Conservation (phyloP, 2,797 vertebrate species). For the Bradypus variegatus region DNA sequence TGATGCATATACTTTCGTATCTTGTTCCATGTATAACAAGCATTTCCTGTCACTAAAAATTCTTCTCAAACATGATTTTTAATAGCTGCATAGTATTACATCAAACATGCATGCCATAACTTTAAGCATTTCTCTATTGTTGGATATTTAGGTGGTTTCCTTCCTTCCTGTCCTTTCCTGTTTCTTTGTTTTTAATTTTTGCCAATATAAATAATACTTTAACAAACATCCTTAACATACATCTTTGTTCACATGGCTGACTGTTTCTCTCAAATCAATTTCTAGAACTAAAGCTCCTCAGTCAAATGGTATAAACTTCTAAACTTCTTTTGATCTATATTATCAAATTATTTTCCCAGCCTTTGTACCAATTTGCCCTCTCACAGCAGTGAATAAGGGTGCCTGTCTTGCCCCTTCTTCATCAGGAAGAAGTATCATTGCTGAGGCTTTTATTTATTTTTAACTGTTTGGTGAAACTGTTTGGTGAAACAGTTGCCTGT, state of each 20-base stretch:
- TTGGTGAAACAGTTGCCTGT: not conserved
- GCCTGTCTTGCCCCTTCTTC: not conserved
- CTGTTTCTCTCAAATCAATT: not conserved
- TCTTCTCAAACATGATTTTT: not conserved
- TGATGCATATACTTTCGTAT: not conserved
- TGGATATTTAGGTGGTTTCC: not conserved
- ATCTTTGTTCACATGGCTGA: not conserved
- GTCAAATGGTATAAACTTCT: not conserved
- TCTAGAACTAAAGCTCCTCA: not conserved
- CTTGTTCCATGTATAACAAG: not conserved
- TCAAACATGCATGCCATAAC: not conserved
- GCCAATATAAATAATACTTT: not conserved
- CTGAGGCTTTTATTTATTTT: not conserved
- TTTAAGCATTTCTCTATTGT: not conserved
- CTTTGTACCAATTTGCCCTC: not conserved
- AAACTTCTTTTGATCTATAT: not conserved
- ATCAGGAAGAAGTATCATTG: not conserved
- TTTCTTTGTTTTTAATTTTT: not conserved
- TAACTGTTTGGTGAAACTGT: not conserved
- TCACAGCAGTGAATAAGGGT: not conserved
- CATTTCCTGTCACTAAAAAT: not conserved
- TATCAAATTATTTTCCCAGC: not conserved
- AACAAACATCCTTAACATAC: slow-evolving; percentile 5
- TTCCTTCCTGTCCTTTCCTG: not conserved
- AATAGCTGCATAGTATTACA: not conserved